Evolutionary conservation across 2,797 vertebrate species (phyloP), one percentile per base, ranked within the genome.

Genomic region (Tangara arthus): DNA sequence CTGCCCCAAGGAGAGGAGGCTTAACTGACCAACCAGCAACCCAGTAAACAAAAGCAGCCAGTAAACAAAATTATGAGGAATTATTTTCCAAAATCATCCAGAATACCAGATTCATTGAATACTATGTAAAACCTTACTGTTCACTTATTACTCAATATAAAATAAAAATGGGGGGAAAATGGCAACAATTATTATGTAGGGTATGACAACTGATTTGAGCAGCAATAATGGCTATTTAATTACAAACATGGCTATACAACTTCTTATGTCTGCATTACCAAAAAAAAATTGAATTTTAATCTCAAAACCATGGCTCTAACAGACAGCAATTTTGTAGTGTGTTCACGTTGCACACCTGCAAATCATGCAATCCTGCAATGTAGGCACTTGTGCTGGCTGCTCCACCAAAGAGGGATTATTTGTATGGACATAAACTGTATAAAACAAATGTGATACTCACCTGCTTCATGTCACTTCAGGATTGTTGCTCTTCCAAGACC

Each of bases 201-300:
- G 24, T 87, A 87, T 87, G 78, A 93, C 86, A 96, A 93, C 76
- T 94, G 94, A 95, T 94, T 82, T 97, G 91, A 95, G 90, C 71
- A 81, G 88, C 93, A 97, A 87, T 96, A 94, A 96, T 87, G 72
- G 93, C 91, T 96, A 93, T 78, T 92, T 96, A 82, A 89, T 94
- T 93, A 94, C 82, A 95, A 94, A 90, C 89, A 94, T 35, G 82
- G 94, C 78, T 63, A 75, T 15, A 55, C 56, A 97, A 96, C n/a
- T 94, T 96, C 90, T 96, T 52, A 52, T 73, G 55, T 92, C 78
- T 96, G 83, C 93, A 72, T 95, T 95, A 89, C 41, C 82, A 94
- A 97, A 97, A 89, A 83, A 60, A 52, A 41, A 41, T 41, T 80
- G 76, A 92, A 56, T 91, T 97, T 96, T 95, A 90, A 94, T 89